A percentile compares a stretch with the other conserved stretches of the same genome.
Evolutionary conservation across 2,888 invertebrate species (phyloP).

Genomic region (Pecten maximus): DNA sequence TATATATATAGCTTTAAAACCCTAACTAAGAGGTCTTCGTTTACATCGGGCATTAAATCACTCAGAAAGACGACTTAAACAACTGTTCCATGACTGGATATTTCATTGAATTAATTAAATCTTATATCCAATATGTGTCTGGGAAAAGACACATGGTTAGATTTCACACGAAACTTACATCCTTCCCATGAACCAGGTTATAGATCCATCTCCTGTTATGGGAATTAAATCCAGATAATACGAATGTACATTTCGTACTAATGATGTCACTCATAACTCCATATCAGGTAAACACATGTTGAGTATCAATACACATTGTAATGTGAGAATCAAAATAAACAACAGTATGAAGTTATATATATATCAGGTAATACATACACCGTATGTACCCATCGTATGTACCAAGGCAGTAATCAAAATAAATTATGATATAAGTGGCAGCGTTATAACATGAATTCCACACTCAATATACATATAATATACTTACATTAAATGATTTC

Average conservation of each 20-base stretch:
- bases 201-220: not conserved
- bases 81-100: not conserved
- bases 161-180: not conserved
- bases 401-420: not conserved
- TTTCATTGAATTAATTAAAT: not conserved
- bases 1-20: not conserved
- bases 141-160: not conserved
- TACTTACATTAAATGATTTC: conserved; percentile 8
- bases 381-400: not conserved
- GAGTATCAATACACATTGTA: not conserved
- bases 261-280: not conserved
- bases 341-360: not conserved
- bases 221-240: not conserved
- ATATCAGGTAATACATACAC: too few relatives aligned
- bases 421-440: not conserved
- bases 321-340: not conserved
- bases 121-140: not conserved
- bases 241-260: not conserved
- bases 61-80: not conserved
- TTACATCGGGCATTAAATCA: not conserved
- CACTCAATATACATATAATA: not conserved
- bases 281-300: not conserved
- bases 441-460: not conserved
- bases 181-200: not conserved
- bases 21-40: not conserved